Base-by-base conservation (phyloP, 2,113 vertebrate genomes). In the Nibea coibor region DNA sequence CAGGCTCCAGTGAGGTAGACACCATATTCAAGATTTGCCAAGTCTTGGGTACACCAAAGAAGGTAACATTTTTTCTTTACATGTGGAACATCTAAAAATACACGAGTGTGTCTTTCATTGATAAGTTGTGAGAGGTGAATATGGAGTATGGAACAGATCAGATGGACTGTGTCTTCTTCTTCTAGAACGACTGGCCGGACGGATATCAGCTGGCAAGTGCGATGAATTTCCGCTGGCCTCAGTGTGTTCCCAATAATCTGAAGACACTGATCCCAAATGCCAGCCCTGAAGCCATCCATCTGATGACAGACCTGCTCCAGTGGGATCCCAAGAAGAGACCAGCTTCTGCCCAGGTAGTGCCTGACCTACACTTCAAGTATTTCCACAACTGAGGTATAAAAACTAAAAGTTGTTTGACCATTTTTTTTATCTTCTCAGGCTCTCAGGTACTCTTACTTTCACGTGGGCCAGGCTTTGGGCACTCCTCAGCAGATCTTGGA, bases 11-110 rank as follows among this genome's bases (percentile, higher is more conserved):
- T 45, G 98, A 99, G 92, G 95, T 99, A 11, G 98, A 99, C 93
- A 97, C 98, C 90, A 99, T 99, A 88, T 99, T 99, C 92, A 99
- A 99, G 93, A 98, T 99, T 87, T 99, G 98, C 94, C 97, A 99
- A 94, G 97, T 99, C 10, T 93, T 99, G 88, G 98, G 98, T 53
- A 99, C 98, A 39, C 97, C 97, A 39, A 98, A 97, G 89, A 99
- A 97, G 95, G 98, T 98, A 89, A 92, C 35, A 0, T 39, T 9
- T 39, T 8, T 31, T 4, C 31, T 53, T 15, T 3, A 73, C 2
- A n/a, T 42, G 19, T 39, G 10, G 10, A 42, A 62, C 10, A 14
- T 20, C 14, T 10, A 59, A 59, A 59, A 31, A 7, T 7, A 57
- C 11, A 59, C 3, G 28, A 22, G 31, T 58, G 8, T 28, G 1